These are phyloP conservation scores for Nannobrachium achirus DNA, from an alignment of 2,113 vertebrate species.

Conservation along the genomic window DNA sequence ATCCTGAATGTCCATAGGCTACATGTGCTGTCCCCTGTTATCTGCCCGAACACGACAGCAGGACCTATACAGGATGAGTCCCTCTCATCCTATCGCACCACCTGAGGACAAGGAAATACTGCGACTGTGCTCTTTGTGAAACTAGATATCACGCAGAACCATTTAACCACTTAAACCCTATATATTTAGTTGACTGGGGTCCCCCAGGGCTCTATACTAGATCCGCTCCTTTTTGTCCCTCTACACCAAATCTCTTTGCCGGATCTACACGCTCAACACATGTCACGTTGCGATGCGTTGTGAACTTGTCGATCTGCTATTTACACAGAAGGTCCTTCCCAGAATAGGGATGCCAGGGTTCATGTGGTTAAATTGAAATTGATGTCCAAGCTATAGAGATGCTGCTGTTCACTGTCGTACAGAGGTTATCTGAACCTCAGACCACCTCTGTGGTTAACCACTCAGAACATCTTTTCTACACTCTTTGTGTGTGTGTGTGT, in stretches of 20 bases:
- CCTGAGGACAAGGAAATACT: conserved; percentile 24
- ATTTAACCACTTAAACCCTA: too few relatives aligned
- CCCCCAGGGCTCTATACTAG: too few relatives aligned
- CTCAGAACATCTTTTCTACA: conserved; percentile 65
- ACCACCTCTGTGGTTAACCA: conserved; percentile 71
- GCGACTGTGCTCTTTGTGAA: not conserved
- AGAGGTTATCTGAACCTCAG: conserved; percentile 52
- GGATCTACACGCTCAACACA: too few relatives aligned
- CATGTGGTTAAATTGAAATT: conserved; percentile 9
- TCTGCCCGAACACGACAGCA: conserved; percentile 16
- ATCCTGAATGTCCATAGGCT: not conserved
- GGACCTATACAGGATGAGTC: not conserved
- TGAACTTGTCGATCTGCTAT: too few relatives aligned
- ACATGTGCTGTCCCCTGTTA: not conserved
- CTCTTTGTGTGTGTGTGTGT: conserved; percentile 20
- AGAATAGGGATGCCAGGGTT: too few relatives aligned
- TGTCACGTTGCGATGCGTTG: too few relatives aligned
- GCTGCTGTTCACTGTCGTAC: conserved; percentile 57
- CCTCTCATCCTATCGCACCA: not conserved
- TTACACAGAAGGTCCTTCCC: too few relatives aligned
- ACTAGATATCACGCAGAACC: conserved; percentile 19
- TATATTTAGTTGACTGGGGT: too few relatives aligned
- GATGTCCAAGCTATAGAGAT: conserved; percentile 36
- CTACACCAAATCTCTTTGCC: too few relatives aligned
- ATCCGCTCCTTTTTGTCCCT: too few relatives aligned